These are phyloP conservation scores for Podabrus alpinus DNA, from an alignment of 2,888 invertebrate genomes.

Conservation along the genomic window DNA sequence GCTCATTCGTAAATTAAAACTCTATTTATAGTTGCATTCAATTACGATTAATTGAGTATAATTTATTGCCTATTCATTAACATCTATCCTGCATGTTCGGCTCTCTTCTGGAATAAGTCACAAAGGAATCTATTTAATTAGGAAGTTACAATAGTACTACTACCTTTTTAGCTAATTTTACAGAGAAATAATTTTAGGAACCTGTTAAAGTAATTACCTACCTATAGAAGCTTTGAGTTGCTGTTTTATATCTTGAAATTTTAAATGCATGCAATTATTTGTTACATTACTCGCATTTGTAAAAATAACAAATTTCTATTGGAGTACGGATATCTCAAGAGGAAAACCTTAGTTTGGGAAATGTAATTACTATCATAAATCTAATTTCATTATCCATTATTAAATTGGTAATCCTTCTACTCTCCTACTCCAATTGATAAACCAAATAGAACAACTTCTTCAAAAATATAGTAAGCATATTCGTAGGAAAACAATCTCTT, in stretches of 20 bases:
- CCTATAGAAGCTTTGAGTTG: not conserved
- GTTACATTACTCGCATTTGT: not conserved
- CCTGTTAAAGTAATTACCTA: conserved; percentile 1
- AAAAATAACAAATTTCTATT: not conserved
- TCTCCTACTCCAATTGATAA: not conserved
- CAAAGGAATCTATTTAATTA: conserved; percentile 29
- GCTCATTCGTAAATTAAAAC: conserved; percentile 9
- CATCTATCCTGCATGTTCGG: conserved; percentile 13
- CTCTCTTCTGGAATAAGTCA: conserved; percentile 17
- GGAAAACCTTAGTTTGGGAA: not conserved
- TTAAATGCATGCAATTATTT: not conserved
- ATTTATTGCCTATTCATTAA: conserved; percentile 25
- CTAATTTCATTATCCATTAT: not conserved
- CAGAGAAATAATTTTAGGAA: conserved; percentile 3
- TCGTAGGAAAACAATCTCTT: conserved; percentile 20
- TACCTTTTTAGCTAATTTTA: conserved; percentile 1
- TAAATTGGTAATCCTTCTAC: not conserved
- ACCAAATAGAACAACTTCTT: conserved; percentile 7
- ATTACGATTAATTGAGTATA: conserved; percentile 19
- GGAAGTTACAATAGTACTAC: conserved; percentile 5
- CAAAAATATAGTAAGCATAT: conserved; percentile 19
- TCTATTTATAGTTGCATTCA: conserved; percentile 14
- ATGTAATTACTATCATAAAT: not conserved
- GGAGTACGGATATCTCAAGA: not conserved
- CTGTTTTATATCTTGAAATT: not conserved